Evolutionary conservation across 2,888 invertebrate genomes (phyloP).

Genomic region (Dicyrtoma fusca): DNA sequence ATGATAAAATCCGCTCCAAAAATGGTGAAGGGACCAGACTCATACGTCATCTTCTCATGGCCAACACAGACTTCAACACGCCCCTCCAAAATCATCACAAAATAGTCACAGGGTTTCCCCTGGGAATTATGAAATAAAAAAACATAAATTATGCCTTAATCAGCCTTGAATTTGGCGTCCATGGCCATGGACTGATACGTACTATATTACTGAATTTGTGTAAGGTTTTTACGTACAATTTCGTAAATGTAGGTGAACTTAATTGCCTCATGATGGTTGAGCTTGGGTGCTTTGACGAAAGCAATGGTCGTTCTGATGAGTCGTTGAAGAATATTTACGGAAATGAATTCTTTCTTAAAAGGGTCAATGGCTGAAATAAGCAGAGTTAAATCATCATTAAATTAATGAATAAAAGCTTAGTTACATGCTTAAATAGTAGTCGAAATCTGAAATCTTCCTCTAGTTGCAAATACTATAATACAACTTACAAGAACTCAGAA

Average conservation of each 20-base stretch:
- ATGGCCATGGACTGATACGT: not conserved
- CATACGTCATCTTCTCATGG: constrained; percentile 86
- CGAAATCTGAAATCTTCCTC: too few species aligned
- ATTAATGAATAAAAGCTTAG: too few species aligned
- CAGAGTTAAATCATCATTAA: too few species aligned
- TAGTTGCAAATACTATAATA: too few species aligned
- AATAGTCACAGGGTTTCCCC: constrained; percentile 76
- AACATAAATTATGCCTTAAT: not conserved
- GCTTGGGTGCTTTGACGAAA: constrained; percentile 33
- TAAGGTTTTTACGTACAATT: constrained; percentile 21
- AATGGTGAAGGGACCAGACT: constrained; percentile 95
- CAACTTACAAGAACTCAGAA: constrained; percentile 38
- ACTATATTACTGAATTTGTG: not conserved
- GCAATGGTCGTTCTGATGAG: constrained; percentile 31
- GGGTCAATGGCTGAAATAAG: constrained; percentile 36
- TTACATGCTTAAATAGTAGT: too few species aligned
- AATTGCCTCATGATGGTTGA: constrained; percentile 10
- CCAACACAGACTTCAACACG: constrained; percentile 94
- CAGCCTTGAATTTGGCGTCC: not conserved
- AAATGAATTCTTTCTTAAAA: constrained; percentile 34
- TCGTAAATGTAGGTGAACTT: constrained; percentile 33
- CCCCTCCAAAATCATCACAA: constrained; percentile 92
- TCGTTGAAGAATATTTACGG: constrained; percentile 32
- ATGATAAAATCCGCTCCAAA: constrained; percentile 75
- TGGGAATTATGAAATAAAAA: constrained; percentile 46